Base-by-base conservation (phyloP, 2,888 invertebrate genomes). In the Clostera curtula region DNA sequence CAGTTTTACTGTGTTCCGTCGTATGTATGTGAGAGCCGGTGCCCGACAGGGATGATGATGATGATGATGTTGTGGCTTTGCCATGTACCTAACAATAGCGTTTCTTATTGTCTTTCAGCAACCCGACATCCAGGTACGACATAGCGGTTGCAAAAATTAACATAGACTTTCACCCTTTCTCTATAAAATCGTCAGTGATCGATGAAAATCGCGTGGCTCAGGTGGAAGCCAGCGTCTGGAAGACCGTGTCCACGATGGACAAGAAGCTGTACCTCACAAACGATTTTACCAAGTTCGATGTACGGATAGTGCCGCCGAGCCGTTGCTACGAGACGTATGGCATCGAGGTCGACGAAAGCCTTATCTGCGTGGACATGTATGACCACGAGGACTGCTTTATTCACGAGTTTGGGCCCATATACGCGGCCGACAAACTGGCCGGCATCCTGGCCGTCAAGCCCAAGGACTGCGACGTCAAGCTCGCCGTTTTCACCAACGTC, bases 391-490 rank as follows among this genome's bases (percentile, higher is more conserved):
- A 76, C 9, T 82, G 82, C 29, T 82, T 80, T 7, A 34, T 69
- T 0, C 64, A 73, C 2, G 82, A 82, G 14, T 80, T 79, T 29
- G 82, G 82, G 0, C 82, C 82, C 0, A 19, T 80, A 1, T 80
- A 50, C 28, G 14, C 24, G 3, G 53, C 36, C 0, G 67, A 79
- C 17, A 74, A 63, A 22, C 36, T 80, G 2, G 62, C 69, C 0
- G 82, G 80, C 0, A 43, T 80, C 0, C 31, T 80, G 9, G 54
- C 71, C 0, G 45, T 67, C 12, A 67, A 56, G 19, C 76, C 80
- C 0, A 48, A 44, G 4, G 70, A 74, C 2, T 77, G 77, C 24
- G 70, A 71, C 0, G 53, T 45, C 2, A 61, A 54, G 14, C 4
- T 55, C 9, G 59, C 62, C 0, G 56, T 68, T 7, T 68, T 68